Percentiles rank a stretch among this genome's conserved stretches.
phyloP scores from a whole-genome alignment of 2,113 vertebrate genomes.

The Oncorhynchus masou region DNA sequence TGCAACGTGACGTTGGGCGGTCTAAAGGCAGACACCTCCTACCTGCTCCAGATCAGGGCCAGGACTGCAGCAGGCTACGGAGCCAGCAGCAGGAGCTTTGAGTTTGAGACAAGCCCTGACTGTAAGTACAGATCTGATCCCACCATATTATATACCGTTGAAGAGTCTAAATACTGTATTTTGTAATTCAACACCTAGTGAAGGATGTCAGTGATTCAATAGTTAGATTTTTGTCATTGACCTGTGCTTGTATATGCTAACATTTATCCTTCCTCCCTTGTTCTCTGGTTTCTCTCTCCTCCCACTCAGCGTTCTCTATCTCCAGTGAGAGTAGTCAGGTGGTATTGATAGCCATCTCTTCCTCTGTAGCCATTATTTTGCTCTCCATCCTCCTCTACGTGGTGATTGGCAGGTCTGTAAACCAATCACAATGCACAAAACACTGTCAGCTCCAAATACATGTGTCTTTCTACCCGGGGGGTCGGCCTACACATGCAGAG shows the following conservation, averaged over 20 bases:
- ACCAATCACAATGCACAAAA: slow-evolving; percentile 6
- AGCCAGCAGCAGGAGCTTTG: slow-evolving; percentile 91
- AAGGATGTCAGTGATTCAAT: too few species aligned
- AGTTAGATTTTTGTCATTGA: too few species aligned
- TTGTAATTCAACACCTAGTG: too few species aligned
- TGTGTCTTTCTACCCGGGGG: background rate
- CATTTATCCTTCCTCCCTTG: background rate
- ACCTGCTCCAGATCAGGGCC: slow-evolving; percentile 94
- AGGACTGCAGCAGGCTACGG: slow-evolving; percentile 96
- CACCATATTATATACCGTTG: too few species aligned
- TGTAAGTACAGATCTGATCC: slow-evolving; percentile 70
- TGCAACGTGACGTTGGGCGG: slow-evolving; percentile 92
- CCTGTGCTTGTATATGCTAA: background rate
- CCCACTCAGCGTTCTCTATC: slow-evolving; percentile 91
- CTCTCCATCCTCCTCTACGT: slow-evolving; percentile 91
- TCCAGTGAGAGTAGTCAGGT: slow-evolving; percentile 96
- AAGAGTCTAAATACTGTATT: too few species aligned
- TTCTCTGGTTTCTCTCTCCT: slow-evolving; percentile 13
- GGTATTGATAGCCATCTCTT: slow-evolving; percentile 92
- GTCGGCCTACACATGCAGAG: background rate
- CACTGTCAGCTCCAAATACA: background rate
- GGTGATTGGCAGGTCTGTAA: slow-evolving; percentile 89
- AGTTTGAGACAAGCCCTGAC: slow-evolving; percentile 97
- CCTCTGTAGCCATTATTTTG: slow-evolving; percentile 90
- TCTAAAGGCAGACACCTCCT: slow-evolving; percentile 93